Conservation (phyloP, 2,888 invertebrate genomes). For the Shargacucullia verbasci region DNA sequence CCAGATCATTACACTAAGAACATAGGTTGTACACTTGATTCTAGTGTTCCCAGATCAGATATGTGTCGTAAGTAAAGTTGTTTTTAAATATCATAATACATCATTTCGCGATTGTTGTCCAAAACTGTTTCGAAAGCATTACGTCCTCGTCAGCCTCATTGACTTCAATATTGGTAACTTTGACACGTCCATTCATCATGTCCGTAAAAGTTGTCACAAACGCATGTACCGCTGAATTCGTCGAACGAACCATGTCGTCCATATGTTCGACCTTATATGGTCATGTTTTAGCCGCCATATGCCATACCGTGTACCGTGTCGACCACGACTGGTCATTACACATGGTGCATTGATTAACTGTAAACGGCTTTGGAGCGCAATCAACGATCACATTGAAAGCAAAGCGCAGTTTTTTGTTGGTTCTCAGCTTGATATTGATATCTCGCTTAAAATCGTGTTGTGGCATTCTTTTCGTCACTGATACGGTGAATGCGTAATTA, state of each 20-base stretch:
- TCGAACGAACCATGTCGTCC: constrained; percentile 71
- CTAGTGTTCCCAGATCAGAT: constrained; percentile 5
- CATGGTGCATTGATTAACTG: constrained; percentile 82
- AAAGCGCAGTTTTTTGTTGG: constrained; percentile 55
- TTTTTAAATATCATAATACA: constrained; percentile 34
- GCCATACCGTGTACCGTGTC: constrained; percentile 69
- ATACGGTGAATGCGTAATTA: constrained; percentile 55
- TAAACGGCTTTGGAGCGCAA: constrained; percentile 76
- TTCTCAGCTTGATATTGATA: constrained; percentile 62
- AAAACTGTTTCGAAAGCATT: constrained; percentile 49
- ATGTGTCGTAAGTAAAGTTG: constrained; percentile 6
- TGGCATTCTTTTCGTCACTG: constrained; percentile 56
- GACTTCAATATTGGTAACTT: constrained; percentile 49
- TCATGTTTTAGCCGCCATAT: constrained; percentile 82
- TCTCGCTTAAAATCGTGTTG: constrained; percentile 54
- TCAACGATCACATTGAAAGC: constrained; percentile 71
- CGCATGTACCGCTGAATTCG: constrained; percentile 66
- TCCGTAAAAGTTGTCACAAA: constrained; percentile 64
- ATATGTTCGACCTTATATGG: constrained; percentile 80
- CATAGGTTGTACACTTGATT: constrained; percentile 1
- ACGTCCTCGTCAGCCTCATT: constrained; percentile 41
- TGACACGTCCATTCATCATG: constrained; percentile 58
- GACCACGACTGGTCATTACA: constrained; percentile 70
- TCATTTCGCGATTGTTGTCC: constrained; percentile 39
- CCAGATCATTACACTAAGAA: not conserved